These are phyloP conservation scores for Apistogramma diplotaenia DNA, from an alignment of 2,113 vertebrate species.

Conservation along the genomic window DNA sequence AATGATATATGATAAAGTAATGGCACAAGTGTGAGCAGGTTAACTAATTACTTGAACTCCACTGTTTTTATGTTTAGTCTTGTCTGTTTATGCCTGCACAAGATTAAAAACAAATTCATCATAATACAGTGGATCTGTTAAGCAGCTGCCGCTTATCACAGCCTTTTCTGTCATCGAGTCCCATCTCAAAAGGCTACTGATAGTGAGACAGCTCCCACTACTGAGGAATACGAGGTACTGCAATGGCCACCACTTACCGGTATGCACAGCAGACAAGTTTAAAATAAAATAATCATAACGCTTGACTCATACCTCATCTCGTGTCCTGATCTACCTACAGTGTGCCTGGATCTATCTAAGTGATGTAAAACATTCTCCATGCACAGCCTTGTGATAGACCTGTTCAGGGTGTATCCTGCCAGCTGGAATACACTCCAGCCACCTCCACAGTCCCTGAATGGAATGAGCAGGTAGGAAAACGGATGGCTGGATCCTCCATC, in stretches of 20 bases:
- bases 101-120: background rate
- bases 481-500: background rate
- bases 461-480: background rate
- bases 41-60: too few species aligned
- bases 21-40: background rate
- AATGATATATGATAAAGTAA: background rate
- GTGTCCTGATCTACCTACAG: background rate
- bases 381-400: background rate
- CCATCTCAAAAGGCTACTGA: background rate
- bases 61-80: background rate
- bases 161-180: background rate
- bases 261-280: background rate
- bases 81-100: background rate
- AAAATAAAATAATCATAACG: background rate
- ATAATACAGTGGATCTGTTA: background rate
- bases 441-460: background rate
- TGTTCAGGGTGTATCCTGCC: background rate
- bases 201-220: slow-evolving; percentile 36
- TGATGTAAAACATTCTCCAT: background rate
- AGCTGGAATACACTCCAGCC: background rate
- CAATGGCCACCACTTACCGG: background rate
- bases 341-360: background rate
- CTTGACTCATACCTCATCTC: background rate
- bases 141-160: background rate
- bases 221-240: slow-evolving; percentile 11